Evolutionary conservation across 2,888 invertebrate species (phyloP).

Genomic region (Latrodectus elegans): DNA sequence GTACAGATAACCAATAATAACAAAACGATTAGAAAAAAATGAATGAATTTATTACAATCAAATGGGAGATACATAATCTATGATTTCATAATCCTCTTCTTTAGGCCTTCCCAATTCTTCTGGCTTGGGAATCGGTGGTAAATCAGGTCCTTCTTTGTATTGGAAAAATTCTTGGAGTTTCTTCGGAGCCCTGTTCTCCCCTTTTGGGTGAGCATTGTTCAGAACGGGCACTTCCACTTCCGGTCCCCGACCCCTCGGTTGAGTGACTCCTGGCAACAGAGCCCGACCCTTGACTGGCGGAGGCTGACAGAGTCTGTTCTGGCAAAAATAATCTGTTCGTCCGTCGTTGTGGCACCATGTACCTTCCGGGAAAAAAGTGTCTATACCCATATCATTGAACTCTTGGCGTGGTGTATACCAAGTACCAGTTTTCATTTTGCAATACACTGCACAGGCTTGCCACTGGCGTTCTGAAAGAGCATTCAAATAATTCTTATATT

Average conservation of each 20-base stretch:
- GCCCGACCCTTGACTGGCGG: conserved; percentile 61
- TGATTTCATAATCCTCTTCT: conserved; percentile 65
- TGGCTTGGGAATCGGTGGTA: conserved; percentile 41
- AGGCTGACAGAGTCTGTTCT: conserved; percentile 53
- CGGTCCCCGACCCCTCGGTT: conserved; percentile 32
- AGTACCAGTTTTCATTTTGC: conserved; percentile 80
- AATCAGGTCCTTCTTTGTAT: conserved; percentile 33
- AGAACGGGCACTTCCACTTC: conserved; percentile 57
- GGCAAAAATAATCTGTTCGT: conserved; percentile 61
- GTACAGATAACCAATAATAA: neutral
- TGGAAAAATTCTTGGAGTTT: conserved; percentile 60
- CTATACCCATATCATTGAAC: conserved; percentile 80
- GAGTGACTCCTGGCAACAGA: neutral
- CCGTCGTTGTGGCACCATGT: conserved; percentile 85
- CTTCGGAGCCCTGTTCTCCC: conserved; percentile 38
- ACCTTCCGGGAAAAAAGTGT: conserved; percentile 82
- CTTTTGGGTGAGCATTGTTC: conserved; percentile 62
- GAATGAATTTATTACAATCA: conserved; percentile 11
- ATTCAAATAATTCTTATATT: too few relatives aligned
- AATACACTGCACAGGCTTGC: conserved; percentile 88
- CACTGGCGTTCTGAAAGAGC: conserved; percentile 80
- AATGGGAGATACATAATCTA: conserved; percentile 60
- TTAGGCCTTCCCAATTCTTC: conserved; percentile 57
- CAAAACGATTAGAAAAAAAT: neutral
- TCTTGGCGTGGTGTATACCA: conserved; percentile 86